Conservation (phyloP, 2,797 vertebrate genomes). For the Pseudochaenichthys georgianus region DNA sequence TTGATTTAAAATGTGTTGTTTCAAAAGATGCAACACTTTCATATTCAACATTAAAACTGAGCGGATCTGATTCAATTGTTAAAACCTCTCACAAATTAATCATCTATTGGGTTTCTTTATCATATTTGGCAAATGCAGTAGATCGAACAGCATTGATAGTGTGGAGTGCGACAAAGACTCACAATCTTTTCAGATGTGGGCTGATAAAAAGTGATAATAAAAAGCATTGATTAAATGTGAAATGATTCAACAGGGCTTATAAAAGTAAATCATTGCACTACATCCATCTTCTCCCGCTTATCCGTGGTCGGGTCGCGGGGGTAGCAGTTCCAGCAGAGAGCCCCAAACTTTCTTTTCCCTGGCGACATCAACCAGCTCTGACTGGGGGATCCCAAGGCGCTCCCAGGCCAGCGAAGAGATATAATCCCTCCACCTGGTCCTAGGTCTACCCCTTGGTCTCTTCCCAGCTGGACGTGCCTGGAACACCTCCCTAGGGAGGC, state of each 20-base stretch:
- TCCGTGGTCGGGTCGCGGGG: no score
- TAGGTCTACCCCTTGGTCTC: no score
- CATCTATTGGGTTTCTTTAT: background rate
- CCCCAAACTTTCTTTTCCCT: no score
- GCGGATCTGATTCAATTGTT: background rate
- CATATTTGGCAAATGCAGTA: slow-evolving; percentile 15
- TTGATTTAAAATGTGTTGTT: background rate
- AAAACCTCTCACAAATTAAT: slow-evolving; percentile 9
- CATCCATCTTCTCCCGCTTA: no score
- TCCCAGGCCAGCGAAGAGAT: no score
- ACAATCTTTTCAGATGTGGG: slow-evolving; percentile 19
- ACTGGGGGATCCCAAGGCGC: no score
- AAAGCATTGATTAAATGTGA: slow-evolving; percentile 2
- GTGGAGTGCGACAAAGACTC: slow-evolving; percentile 15
- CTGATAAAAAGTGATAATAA: slow-evolving; percentile 22
- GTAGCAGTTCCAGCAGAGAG: no score
- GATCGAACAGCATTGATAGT: slow-evolving; percentile 4
- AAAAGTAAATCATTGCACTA: slow-evolving; percentile 5
- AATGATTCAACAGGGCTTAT: slow-evolving; percentile 6
- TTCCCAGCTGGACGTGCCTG: no score
- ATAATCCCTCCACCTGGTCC: no score
- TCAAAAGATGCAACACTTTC: slow-evolving; percentile 11
- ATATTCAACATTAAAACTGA: slow-evolving; percentile 22
- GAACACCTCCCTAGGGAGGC: no score
- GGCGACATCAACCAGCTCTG: no score